Evolutionary conservation across 2,797 vertebrate genomes (phyloP).

Genomic region (Graptemys geographica): DNA sequence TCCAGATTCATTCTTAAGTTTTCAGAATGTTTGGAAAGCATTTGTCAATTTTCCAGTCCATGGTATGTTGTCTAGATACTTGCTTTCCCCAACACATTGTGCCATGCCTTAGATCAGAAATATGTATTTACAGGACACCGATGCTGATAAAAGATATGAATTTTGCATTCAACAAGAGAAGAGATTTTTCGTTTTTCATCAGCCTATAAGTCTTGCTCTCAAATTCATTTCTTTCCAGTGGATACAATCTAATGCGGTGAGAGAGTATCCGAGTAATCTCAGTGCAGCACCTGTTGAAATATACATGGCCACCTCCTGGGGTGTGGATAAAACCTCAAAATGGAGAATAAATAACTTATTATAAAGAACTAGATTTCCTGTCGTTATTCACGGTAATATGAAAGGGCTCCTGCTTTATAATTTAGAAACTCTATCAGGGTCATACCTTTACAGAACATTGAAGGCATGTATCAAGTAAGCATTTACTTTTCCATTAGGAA

Average conservation of each 20-base stretch:
- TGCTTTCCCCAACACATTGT: conserved; percentile 41
- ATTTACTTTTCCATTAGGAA: conserved; percentile 76
- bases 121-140: conserved; percentile 66
- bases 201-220: conserved; percentile 64
- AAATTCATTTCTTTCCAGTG: conserved; percentile 67
- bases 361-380: conserved; percentile 75
- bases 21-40: conserved; percentile 46
- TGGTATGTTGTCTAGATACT: neutral
- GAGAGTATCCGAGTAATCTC: conserved; percentile 64
- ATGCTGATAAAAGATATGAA: conserved; percentile 63
- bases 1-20: conserved; percentile 8
- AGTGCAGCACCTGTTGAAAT: conserved; percentile 55
- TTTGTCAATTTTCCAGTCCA: conserved; percentile 37
- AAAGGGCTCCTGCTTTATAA: conserved; percentile 74
- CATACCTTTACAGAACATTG: conserved; percentile 73
- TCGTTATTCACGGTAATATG: conserved; percentile 68
- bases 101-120: conserved; percentile 73
- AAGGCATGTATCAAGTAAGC: conserved; percentile 69
- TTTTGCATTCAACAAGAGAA: conserved; percentile 78
- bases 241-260: conserved; percentile 69
- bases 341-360: conserved; percentile 81
- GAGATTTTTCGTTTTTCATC: conserved; percentile 74
- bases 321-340: conserved; percentile 81
- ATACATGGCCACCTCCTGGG: conserved; percentile 76
- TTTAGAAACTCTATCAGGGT: conserved; percentile 74